Base-by-base conservation (phyloP, 2,797 vertebrate genomes). In the Lerista edwardsae region DNA sequence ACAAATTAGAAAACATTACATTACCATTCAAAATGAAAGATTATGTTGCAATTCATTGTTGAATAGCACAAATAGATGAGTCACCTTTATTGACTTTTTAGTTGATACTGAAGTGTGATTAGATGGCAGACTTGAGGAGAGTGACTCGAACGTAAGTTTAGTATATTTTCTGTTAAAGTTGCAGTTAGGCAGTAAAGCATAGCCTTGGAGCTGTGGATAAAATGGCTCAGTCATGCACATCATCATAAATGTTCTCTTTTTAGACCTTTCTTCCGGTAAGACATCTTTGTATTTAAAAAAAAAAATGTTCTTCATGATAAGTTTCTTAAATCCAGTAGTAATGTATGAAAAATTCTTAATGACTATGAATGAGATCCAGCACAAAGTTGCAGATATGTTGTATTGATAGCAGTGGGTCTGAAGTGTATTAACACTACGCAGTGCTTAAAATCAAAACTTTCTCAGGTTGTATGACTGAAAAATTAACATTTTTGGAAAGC, bases 201-300 rank as follows among this genome's bases (percentile, higher is more conserved):
- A 25, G 10, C 29, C 44, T 73, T 47, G 73, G 91, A 83, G 89
- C 87, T 90, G 77, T 87, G 78, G 84, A 90, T 85, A 27, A 1
- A 44, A 74, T 88, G 69, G n/a, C 86, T 85, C n/a, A 47, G n/a
- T n/a, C n/a, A n/a, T n/a, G n/a, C n/a, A n/a, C n/a, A 51, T 76
- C 51, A 79, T 47, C 80, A 11, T 79, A 61, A 78, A 55, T 75
- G 39, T 29, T 59, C 47, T 21, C 47, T 21, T 21, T 29, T 65
- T 2, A 57, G 29, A 25, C 21, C 21, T 21, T 73, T 61, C 19
- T 59, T 67, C 14, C 25, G 11, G 23, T 55, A 31, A 23, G 75
- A 27, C 4, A 25, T 31, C n/a, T 51, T 7, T 51, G 51, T 68
- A n/a, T 79, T 51, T 44, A 4, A 4, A 67, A 34, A n/a, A 47